Evolutionary conservation across 2,797 vertebrate species (phyloP).

Genomic region (Periparus ater): DNA sequence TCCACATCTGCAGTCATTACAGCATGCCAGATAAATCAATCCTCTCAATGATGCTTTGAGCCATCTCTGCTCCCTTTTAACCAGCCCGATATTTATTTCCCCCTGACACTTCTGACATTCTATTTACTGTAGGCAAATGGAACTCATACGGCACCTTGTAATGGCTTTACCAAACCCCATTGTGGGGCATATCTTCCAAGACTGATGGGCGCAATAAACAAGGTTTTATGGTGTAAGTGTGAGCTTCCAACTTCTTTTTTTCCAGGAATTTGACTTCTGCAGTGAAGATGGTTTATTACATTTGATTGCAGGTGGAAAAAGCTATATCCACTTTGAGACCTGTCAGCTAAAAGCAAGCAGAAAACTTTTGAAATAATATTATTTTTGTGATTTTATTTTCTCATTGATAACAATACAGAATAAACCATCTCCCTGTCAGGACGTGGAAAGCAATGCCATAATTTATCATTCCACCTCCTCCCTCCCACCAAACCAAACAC

Average conservation of each 20-base stretch:
- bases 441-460: not conserved
- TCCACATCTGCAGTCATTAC: slow-evolving; percentile 86
- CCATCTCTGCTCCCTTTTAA: slow-evolving; percentile 85
- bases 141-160: slow-evolving; percentile 82
- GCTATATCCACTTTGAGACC: slow-evolving; percentile 65
- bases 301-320: slow-evolving; percentile 72
- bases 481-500: not conserved
- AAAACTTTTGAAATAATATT: slow-evolving; percentile 54
- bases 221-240: slow-evolving; percentile 77
- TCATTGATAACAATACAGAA: slow-evolving; percentile 21
- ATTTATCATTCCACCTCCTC: not conserved
- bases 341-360: slow-evolving; percentile 66
- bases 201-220: slow-evolving; percentile 81
- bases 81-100: slow-evolving; percentile 85
- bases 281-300: slow-evolving; percentile 71
- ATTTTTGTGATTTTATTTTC: slow-evolving; percentile 58
- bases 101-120: slow-evolving; percentile 84
- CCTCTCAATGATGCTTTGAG: slow-evolving; percentile 82
- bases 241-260: slow-evolving; percentile 75
- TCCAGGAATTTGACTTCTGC: slow-evolving; percentile 74
- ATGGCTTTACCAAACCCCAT: slow-evolving; percentile 83
- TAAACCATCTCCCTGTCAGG: slow-evolving; percentile 9
- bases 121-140: slow-evolving; percentile 89
- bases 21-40: slow-evolving; percentile 85
- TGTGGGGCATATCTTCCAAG: slow-evolving; percentile 80